phyloP scores from a whole-genome alignment of 2,797 vertebrate genomes.

The Cirrhinus mrigala region DNA sequence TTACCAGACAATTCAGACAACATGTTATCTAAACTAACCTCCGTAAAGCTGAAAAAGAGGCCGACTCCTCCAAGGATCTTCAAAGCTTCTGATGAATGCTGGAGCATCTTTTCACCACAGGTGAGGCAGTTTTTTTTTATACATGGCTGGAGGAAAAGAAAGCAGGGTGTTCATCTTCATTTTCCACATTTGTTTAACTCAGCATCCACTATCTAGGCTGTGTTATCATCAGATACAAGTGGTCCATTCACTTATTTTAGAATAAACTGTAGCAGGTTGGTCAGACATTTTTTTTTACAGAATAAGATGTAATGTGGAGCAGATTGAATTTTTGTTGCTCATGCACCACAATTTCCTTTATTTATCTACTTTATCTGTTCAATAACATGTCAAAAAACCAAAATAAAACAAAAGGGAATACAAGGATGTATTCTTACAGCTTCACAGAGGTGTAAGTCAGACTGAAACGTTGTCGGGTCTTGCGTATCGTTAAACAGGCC shows the following conservation, averaged over 20 bases:
- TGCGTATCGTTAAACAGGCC: constrained; percentile 83
- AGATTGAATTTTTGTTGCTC: not conserved
- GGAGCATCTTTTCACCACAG: constrained; percentile 86
- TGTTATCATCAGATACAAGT: not conserved
- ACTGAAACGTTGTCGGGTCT: constrained; percentile 45
- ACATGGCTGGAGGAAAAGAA: constrained; percentile 75
- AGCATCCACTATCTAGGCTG: not conserved
- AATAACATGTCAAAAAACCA: not conserved
- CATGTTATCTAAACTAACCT: constrained; percentile 75
- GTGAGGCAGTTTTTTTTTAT: constrained; percentile 56
- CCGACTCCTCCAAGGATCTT: constrained; percentile 93
- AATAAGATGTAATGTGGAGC: not conserved
- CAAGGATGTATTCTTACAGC: constrained; percentile 75
- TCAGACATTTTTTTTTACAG: not conserved
- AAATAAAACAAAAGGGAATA: not conserved
- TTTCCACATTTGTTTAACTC: not conserved
- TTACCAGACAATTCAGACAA: not conserved
- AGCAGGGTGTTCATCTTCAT: constrained; percentile 19
- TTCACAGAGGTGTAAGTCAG: constrained; percentile 73
- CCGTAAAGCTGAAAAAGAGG: constrained; percentile 95
- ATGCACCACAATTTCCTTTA: not conserved
- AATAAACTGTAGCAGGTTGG: not conserved
- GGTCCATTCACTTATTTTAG: not conserved
- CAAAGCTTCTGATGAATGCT: constrained; percentile 87
- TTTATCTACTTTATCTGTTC: not conserved